phyloP scores from a whole-genome alignment of 2,113 vertebrate genomes.

The Grallaria varia region DNA sequence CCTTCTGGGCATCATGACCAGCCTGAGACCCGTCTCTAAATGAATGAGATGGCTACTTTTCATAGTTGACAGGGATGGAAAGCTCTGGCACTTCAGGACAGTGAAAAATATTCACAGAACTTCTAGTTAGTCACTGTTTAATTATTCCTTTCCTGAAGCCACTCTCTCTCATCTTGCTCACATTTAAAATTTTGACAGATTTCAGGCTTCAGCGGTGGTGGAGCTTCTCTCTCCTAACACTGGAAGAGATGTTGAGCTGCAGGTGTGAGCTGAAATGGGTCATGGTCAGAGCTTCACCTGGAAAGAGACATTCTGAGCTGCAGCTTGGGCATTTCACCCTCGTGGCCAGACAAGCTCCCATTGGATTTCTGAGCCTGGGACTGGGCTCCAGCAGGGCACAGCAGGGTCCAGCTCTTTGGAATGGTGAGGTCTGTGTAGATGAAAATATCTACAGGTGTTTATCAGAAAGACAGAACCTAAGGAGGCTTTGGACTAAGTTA shows the following conservation, averaged over 20 bases:
- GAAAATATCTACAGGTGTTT: not conserved
- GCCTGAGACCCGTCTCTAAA: not conserved
- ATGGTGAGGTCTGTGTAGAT: not conserved
- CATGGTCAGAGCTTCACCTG: not conserved
- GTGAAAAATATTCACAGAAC: not conserved
- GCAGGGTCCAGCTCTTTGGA: not conserved
- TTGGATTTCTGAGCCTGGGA: not conserved
- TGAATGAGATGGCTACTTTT: not conserved
- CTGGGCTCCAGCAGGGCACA: not conserved
- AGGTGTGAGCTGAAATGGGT: not conserved
- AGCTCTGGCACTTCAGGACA: not conserved
- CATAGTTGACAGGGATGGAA: not conserved
- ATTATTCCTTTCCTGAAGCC: not conserved
- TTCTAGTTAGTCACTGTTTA: not conserved
- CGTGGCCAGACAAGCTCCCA: rapidly evolving
- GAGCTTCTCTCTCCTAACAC: not conserved
- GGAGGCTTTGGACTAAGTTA: not conserved
- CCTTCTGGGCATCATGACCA: not conserved
- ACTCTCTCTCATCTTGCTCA: not conserved
- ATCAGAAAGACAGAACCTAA: not conserved
- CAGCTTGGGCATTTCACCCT: not conserved
- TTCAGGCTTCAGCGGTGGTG: not conserved
- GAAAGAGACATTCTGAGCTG: not conserved
- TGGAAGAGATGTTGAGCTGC: not conserved
- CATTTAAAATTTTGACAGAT: not conserved